Percentiles rank a stretch among this genome's conserved stretches.
Evolutionary conservation across 2,888 invertebrate species (phyloP).

Genomic region (Lasius platythorax): DNA sequence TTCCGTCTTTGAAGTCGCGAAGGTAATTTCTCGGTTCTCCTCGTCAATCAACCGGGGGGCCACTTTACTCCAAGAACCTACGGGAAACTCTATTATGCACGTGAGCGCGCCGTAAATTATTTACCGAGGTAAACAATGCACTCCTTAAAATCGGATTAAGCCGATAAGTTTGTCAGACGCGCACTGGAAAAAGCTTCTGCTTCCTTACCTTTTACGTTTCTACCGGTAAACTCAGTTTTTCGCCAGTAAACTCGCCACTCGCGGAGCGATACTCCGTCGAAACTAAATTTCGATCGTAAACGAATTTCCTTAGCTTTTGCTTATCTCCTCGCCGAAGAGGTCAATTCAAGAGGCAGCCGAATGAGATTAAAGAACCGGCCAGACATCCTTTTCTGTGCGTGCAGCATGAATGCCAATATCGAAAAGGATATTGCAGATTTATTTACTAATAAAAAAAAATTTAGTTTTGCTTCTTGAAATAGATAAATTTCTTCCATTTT

Average conservation of each 20-base stretch:
- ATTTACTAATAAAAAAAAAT: background rate
- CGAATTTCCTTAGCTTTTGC: constrained; percentile 43
- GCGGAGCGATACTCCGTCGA: constrained; percentile 11
- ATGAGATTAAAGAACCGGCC: constrained; percentile 32
- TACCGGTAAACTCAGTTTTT: constrained; percentile 33
- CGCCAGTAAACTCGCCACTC: constrained; percentile 42
- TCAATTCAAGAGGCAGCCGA: constrained; percentile 18
- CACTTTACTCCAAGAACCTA: constrained; percentile 65
- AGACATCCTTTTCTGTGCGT: background rate
- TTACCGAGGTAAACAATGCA: constrained; percentile 59
- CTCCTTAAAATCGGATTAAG: constrained; percentile 67
- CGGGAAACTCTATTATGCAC: constrained; percentile 72
- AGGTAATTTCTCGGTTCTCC: constrained; percentile 65
- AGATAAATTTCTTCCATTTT: background rate
- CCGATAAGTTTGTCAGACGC: constrained; percentile 48
- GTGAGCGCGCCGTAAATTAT: constrained; percentile 72
- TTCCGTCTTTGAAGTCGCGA: constrained; percentile 68
- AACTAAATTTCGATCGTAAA: constrained; percentile 52
- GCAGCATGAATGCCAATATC: background rate
- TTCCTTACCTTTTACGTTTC: constrained; percentile 15
- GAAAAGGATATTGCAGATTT: background rate
- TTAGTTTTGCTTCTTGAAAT: background rate
- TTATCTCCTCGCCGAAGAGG: constrained; percentile 29
- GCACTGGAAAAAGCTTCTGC: constrained; percentile 26
- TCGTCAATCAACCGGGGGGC: constrained; percentile 62